Evolutionary conservation across 2,888 invertebrate species (phyloP).

Genomic region (Oligia latruncula): DNA sequence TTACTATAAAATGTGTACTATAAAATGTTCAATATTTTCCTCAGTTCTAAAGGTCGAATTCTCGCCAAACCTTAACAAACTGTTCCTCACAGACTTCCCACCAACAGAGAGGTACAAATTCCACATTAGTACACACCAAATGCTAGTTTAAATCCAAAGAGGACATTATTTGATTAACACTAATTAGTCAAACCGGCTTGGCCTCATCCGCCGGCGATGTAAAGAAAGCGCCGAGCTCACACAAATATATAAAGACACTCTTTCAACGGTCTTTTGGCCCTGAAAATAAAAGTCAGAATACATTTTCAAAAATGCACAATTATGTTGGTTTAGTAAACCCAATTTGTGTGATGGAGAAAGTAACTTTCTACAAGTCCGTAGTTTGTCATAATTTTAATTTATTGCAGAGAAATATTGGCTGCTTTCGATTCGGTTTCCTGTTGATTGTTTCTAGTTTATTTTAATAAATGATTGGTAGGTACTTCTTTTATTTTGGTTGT

Average conservation of each 20-base stretch:
- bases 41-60: neutral
- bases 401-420: slow-evolving; percentile 58
- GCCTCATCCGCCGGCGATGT: slow-evolving; percentile 73
- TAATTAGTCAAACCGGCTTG: slow-evolving; percentile 87
- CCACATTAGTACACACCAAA: slow-evolving; percentile 74
- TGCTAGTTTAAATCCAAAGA: slow-evolving; percentile 80
- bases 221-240: slow-evolving; percentile 75
- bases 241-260: slow-evolving; percentile 25
- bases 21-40: neutral
- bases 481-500: neutral
- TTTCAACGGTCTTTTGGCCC: slow-evolving; percentile 56
- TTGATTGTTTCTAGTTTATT: slow-evolving; percentile 22
- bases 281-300: slow-evolving; percentile 63
- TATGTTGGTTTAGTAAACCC: slow-evolving; percentile 69
- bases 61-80: slow-evolving; percentile 19
- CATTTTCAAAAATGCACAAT: slow-evolving; percentile 35
- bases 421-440: slow-evolving; percentile 19
- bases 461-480: neutral
- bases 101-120: slow-evolving; percentile 54
- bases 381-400: slow-evolving; percentile 65
- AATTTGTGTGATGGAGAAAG: slow-evolving; percentile 81
- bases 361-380: slow-evolving; percentile 75
- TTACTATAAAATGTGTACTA: no score
- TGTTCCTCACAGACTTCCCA: slow-evolving; percentile 26
- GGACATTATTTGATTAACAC: slow-evolving; percentile 89